Evolutionary conservation across 1,140 invertebrate genomes (phyloP), one percentile per base, ranked within the genome.

Genomic region (Conus ventricosus): DNA sequence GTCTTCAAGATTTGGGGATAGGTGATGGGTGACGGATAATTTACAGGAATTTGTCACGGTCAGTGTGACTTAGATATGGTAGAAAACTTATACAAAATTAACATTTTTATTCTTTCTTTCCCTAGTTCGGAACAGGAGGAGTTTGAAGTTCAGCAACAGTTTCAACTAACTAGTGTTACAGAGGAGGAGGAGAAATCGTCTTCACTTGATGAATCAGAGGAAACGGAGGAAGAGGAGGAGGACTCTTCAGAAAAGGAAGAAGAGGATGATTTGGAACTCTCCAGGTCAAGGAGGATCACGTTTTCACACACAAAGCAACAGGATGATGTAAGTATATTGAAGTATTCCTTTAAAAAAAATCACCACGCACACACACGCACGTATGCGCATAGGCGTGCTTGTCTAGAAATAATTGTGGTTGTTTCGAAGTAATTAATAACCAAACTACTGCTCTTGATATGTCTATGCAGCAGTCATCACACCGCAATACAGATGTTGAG

Each of bases 201-300:
- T 17, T 63, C 55, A 63, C 27, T 63, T 0, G 82, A 84, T 4
- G 82, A 84, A 23, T 17, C 15, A 55, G 81, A 83, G 51, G 53
- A 83, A 53, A 25, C 6, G 20, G 82, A 63, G 82, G 57, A 60
- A 17, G 82, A 84, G 57, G 82, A 63, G 27, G 82, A 67, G n/a
- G 54, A 83, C 10, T n/a, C 51, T 83, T 10, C 23, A 25, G 81
- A 80, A 10, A 23, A 83, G 5, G 81, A 57, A 4, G 81, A 83
- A 4, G 81, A 83, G 23, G 81, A 83, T 2, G 23, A 54, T 57
- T 10, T 11, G n/a, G 27, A 39, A 80, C 23, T 4, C 0, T 53
- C 54, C 17, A 11, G 1, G n/a, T 5, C 4, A 23, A 84, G 17
- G 11, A n/a, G 60, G 7, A 84, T 84, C 82, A 60, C 20, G 1